Percentiles rank a stretch among this genome's conserved stretches.
These are phyloP conservation scores for Myotis davidii DNA, from an alignment of 2,113 vertebrate species.

Conservation along the genomic window DNA sequence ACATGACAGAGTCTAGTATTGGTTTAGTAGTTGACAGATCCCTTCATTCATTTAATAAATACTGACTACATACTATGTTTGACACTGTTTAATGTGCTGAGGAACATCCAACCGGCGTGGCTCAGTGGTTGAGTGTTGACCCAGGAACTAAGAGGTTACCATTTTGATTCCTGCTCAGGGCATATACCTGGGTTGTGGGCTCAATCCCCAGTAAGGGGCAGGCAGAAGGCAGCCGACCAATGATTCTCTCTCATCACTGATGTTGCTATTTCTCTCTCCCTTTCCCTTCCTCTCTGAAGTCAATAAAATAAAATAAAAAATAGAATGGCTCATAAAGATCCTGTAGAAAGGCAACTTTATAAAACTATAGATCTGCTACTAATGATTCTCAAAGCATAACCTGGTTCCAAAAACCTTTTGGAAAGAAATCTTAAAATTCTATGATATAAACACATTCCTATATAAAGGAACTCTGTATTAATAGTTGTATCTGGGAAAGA, in stretches of 20 bases:
- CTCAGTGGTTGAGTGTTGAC: no score
- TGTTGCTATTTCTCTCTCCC: no score
- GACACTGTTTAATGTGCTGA: neutral
- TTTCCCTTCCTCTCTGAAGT: no score
- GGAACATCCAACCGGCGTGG: neutral
- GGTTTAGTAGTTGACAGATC: neutral
- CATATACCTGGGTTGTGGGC: no score
- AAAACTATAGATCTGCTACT: neutral
- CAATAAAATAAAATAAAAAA: neutral
- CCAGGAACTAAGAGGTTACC: no score
- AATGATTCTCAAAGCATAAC: conserved; percentile 34
- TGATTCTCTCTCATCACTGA: no score
- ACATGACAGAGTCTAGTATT: accelerated
- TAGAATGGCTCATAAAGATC: neutral
- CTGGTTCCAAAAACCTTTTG: neutral
- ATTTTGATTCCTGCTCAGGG: no score
- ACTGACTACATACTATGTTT: neutral
- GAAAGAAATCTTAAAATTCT: neutral
- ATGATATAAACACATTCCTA: neutral
- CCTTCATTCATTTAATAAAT: neutral
- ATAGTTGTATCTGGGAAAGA: neutral
- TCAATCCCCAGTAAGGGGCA: no score
- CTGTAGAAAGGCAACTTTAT: neutral
- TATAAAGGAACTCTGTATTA: neutral
- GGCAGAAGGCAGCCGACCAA: no score